A percentile compares a stretch with the other conserved stretches of the same genome.
These are phyloP conservation scores for Acipenser oxyrinchus DNA, from an alignment of 2,797 vertebrate genomes.

Conservation along the genomic window DNA sequence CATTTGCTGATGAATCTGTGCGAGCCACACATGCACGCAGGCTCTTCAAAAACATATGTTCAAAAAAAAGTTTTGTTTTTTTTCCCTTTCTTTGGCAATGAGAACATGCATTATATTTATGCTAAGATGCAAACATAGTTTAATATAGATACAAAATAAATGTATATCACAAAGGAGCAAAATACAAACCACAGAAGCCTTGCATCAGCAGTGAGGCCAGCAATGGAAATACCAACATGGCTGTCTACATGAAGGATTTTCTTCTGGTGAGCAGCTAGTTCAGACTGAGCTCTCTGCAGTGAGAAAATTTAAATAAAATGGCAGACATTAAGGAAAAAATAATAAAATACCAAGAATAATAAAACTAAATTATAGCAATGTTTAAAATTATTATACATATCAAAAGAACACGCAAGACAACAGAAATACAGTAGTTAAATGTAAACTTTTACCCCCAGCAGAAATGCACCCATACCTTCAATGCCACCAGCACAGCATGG, in stretches of 20 bases:
- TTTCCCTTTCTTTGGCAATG: too few species aligned
- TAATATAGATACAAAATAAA: neutral
- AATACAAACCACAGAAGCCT: conserved; percentile 80
- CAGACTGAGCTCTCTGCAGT: conserved; percentile 88
- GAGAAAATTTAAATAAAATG: conserved; percentile 14
- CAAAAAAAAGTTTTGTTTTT: too few species aligned
- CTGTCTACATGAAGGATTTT: conserved; percentile 96
- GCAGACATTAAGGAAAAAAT: neutral
- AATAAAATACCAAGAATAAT: neutral
- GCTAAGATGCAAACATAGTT: neutral
- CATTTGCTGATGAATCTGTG: too few species aligned
- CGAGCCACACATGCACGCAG: too few species aligned
- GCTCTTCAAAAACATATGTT: too few species aligned
- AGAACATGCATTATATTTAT: conserved; percentile 14
- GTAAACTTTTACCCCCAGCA: too few species aligned
- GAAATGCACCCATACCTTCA: conserved; percentile 68
- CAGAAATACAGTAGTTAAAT: too few species aligned
- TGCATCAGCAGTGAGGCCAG: conserved; percentile 92
- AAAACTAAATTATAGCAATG: too few species aligned
- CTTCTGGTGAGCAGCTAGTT: conserved; percentile 96
- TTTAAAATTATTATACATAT: too few species aligned
- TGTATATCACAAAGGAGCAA: neutral
- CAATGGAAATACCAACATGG: conserved; percentile 94
- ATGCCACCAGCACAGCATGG: conserved; percentile 85
- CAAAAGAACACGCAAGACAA: too few species aligned